Evolutionary conservation across 2,113 vertebrate genomes (phyloP).

Genomic region (Oncorhynchus nerka): DNA sequence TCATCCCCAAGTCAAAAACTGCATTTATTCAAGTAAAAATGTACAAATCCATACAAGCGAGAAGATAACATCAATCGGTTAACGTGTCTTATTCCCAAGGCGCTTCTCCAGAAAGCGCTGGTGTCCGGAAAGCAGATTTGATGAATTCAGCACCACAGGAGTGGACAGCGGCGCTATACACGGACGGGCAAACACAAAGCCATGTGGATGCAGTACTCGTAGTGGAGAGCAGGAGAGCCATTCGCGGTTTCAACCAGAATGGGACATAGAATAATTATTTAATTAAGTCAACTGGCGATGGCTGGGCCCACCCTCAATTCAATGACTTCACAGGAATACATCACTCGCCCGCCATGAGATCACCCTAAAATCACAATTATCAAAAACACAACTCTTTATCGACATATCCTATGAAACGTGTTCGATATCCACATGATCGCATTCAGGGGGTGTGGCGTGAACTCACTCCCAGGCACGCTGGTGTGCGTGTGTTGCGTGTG

Average conservation of each 20-base stretch:
- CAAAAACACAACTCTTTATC: background rate
- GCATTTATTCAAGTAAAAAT: too few species aligned
- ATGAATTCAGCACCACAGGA: slow-evolving; percentile 5
- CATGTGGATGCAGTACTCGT: background rate
- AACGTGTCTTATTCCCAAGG: too few species aligned
- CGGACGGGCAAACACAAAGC: background rate
- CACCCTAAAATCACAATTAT: background rate
- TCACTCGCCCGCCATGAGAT: background rate
- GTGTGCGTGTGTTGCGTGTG: background rate
- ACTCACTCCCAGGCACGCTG: slow-evolving; percentile 44
- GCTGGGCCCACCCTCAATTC: background rate
- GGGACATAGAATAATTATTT: background rate
- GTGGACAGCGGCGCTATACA: slow-evolving; percentile 16
- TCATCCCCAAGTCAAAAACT: too few species aligned
- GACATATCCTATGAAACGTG: slow-evolving; percentile 21
- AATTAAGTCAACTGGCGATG: background rate
- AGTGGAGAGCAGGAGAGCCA: background rate
- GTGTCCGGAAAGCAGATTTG: too few species aligned
- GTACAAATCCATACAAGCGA: too few species aligned
- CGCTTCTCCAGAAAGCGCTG: too few species aligned
- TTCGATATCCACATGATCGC: slow-evolving; percentile 54
- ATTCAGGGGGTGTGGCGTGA: slow-evolving; percentile 66
- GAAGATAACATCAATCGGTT: too few species aligned
- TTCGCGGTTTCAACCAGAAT: too few species aligned
- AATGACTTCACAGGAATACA: background rate